These are phyloP conservation scores for Caenorhabditis japonica DNA, from an alignment of 2,888 invertebrate genomes.

Conservation along the genomic window DNA sequence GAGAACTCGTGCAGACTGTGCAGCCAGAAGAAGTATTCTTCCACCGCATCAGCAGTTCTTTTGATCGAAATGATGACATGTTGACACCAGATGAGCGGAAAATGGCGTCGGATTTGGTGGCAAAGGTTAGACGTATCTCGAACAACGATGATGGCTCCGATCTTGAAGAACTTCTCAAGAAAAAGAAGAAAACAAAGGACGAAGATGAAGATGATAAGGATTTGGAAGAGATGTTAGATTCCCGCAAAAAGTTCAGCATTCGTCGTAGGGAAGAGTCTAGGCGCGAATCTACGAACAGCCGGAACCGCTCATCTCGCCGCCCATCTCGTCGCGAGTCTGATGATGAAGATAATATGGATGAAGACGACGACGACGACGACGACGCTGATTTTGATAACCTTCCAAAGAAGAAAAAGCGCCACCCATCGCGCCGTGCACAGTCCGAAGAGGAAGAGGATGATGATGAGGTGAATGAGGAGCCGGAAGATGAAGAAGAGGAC, in stretches of 20 bases:
- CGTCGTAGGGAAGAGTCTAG: conserved; percentile 2
- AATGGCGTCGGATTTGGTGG: not conserved
- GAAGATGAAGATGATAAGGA: not conserved
- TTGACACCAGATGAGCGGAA: conserved; percentile 7
- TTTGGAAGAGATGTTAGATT: conserved; percentile 3
- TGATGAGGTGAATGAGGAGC: too few relatives aligned
- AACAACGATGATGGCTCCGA: too few relatives aligned
- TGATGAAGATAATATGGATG: not conserved
- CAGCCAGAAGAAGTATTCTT: not conserved
- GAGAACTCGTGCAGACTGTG: not conserved
- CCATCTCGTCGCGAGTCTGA: not conserved
- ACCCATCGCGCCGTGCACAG: too few relatives aligned
- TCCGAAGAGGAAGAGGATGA: too few relatives aligned
- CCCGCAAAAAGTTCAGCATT: conserved; percentile 9
- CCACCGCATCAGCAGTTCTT: not conserved
- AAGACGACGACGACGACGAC: not conserved
- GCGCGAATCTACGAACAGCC: not conserved
- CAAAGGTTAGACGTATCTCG: not conserved
- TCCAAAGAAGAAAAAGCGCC: too few relatives aligned
- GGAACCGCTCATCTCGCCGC: not conserved
- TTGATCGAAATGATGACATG: not conserved
- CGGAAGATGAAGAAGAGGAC: too few relatives aligned
- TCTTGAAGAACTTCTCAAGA: too few relatives aligned
- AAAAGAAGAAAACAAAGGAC: too few relatives aligned
- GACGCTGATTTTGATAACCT: too few relatives aligned